A percentile compares a stretch with the other conserved stretches of the same genome.
phyloP scores from a whole-genome alignment of 2,888 invertebrate species.

The Thereva nobilitata region DNA sequence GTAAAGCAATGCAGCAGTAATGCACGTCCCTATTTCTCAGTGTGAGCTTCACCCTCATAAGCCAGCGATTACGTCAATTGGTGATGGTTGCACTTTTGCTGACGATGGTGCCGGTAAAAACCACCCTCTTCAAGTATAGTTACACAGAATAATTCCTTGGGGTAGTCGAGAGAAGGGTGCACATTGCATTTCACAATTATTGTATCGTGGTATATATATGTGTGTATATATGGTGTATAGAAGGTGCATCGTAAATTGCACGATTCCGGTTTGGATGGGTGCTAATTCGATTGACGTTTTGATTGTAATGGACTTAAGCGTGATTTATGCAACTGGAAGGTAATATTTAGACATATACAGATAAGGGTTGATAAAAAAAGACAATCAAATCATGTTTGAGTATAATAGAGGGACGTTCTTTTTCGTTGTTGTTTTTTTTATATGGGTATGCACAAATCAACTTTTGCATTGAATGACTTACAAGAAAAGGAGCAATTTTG shows the following conservation, averaged over 20 bases:
- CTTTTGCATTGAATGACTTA: too few species aligned
- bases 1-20: too few species aligned
- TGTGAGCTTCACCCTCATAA: conserved; percentile 10
- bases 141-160: conserved; percentile 8
- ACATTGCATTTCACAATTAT: neutral
- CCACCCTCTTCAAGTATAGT: neutral
- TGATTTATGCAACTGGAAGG: conserved; percentile 24
- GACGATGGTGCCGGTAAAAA: conserved; percentile 2
- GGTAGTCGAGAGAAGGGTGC: neutral
- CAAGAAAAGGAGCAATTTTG: too few species aligned
- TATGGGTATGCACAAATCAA: too few species aligned
- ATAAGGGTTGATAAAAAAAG: too few species aligned
- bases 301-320: conserved; percentile 31
- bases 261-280: conserved; percentile 17
- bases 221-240: too few species aligned
- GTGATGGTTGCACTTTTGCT: conserved; percentile 4
- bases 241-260: conserved; percentile 15
- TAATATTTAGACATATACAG: too few species aligned
- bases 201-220: too few species aligned
- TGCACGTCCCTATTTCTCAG: too few species aligned
- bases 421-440: too few species aligned
- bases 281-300: conserved; percentile 30
- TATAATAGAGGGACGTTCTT: too few species aligned
- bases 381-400: too few species aligned
- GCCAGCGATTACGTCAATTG: conserved; percentile 30